Evolutionary conservation across 2,888 invertebrate species (phyloP).

Genomic region (Apamea monoglypha): DNA sequence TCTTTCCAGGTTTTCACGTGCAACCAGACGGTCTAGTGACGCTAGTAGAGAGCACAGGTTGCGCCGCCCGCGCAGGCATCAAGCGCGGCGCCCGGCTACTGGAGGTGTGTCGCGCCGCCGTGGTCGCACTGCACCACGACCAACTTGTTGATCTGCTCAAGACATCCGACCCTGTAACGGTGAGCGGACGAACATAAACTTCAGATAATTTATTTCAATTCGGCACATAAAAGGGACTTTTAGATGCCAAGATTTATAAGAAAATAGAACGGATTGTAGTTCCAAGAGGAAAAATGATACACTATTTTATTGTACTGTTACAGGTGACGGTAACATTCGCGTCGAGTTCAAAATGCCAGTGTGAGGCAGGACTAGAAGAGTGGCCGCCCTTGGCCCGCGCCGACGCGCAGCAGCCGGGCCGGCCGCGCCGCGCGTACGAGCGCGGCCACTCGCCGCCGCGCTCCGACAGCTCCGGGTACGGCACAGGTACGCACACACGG

Average conservation of each 20-base stretch:
- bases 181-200: slow-evolving; percentile 74
- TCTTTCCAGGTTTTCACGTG: slow-evolving; percentile 94
- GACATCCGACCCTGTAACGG: slow-evolving; percentile 96
- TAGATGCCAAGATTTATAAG: neutral
- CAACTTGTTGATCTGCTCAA: slow-evolving; percentile 98
- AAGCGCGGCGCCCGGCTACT: slow-evolving; percentile 97
- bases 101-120: slow-evolving; percentile 97
- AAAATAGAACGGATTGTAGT: neutral
- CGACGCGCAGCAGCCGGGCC: slow-evolving; percentile 87
- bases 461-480: slow-evolving; percentile 95
- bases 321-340: slow-evolving; percentile 92
- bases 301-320: neutral
- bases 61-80: slow-evolving; percentile 95
- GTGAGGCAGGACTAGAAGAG: slow-evolving; percentile 82
- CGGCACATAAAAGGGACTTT: neutral
- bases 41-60: slow-evolving; percentile 93
- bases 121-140: slow-evolving; percentile 96
- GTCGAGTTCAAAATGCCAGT: slow-evolving; percentile 90
- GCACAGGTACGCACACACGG: slow-evolving; percentile 92
- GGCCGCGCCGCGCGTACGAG: slow-evolving; percentile 93
- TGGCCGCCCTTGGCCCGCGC: slow-evolving; percentile 79
- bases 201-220: neutral
- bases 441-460: slow-evolving; percentile 95
- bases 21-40: slow-evolving; percentile 98
- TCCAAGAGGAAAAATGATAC: neutral